Base-by-base conservation (phyloP, 2,888 invertebrate genomes). In the Spisula solida region DNA sequence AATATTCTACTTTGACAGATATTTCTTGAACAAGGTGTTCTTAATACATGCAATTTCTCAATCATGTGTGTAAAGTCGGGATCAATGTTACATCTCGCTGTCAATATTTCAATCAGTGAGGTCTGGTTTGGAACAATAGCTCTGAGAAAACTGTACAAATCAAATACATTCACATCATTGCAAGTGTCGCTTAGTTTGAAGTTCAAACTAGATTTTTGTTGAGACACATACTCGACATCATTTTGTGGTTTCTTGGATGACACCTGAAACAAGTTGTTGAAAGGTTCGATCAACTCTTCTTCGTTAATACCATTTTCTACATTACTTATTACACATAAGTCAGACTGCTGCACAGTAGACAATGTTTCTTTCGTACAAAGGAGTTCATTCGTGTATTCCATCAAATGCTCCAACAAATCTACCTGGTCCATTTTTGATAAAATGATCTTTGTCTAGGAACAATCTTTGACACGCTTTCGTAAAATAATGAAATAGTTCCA, bases 101-200 rank as follows among this genome's bases (percentile, higher is more conserved):
- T 56, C 18, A 82, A n/a, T 29, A 29, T 31, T 20, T 82, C 51
- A 31, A 82, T 55, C 16, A 82, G 55, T 20, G 25, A 56, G 2
- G 56, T 82, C 82, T 82, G 82, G 29, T n/a, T 56, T 4, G 82
- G 82, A 12, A 82, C 82, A 51, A 82, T 12, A 29, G 82, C 82
- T 31, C 56, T 25, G 2, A 82, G 56, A 56, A 82, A 82, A 55
- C 31, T 18, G 16, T 82, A 31, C 56, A 56, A 31, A 31, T 82
- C 82, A 31, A 31, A 82, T n/a, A 82, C 56, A 56, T 82, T 82
- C 8, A 82, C 25, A 55, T 82, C 82, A 34, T 56, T 56, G 31
- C 56, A 55, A 31, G 14, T 56, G n/a, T 82, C 82, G 31, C 56
- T 20, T 16, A 82, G n/a, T 55, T 56, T 51, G 12, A 82, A 25